A percentile compares a stretch with the other conserved stretches of the same genome.
phyloP scores from a whole-genome alignment of 2,888 invertebrate genomes.

The Orthonychiurus folsomi region DNA sequence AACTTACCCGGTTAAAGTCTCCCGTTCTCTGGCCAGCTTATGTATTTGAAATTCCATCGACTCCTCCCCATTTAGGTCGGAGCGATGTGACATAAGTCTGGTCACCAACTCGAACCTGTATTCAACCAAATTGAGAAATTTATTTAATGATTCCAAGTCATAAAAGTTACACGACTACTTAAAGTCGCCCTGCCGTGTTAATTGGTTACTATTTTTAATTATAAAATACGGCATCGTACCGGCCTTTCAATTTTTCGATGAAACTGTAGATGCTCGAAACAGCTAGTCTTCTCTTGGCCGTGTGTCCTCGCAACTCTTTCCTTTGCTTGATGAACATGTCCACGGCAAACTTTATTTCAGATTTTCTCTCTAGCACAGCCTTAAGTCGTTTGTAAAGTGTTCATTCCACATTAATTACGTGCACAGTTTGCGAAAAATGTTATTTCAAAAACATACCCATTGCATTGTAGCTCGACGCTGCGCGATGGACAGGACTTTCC shows the following conservation, averaged over 20 bases:
- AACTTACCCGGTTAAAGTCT: neutral
- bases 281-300: neutral
- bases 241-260: neutral
- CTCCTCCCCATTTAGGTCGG: neutral
- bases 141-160: too few species aligned
- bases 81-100: neutral
- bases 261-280: neutral
- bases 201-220: neutral
- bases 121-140: neutral
- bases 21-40: neutral
- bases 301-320: neutral
- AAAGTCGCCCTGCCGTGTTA: too few species aligned
- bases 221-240: neutral
- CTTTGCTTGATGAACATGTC: neutral
- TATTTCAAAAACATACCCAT: neutral
- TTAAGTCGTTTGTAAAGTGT: too few species aligned
- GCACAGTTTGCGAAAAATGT: too few species aligned
- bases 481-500: neutral
- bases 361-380: neutral
- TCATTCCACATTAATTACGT: too few species aligned
- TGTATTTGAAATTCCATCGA: neutral
- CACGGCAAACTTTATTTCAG: neutral
- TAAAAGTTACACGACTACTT: too few species aligned
- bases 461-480: neutral
- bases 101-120: neutral